A percentile compares a stretch with the other conserved stretches of the same genome.
Evolutionary conservation across 2,797 vertebrate genomes (phyloP).

Genomic region (Sebastes vulpes): DNA sequence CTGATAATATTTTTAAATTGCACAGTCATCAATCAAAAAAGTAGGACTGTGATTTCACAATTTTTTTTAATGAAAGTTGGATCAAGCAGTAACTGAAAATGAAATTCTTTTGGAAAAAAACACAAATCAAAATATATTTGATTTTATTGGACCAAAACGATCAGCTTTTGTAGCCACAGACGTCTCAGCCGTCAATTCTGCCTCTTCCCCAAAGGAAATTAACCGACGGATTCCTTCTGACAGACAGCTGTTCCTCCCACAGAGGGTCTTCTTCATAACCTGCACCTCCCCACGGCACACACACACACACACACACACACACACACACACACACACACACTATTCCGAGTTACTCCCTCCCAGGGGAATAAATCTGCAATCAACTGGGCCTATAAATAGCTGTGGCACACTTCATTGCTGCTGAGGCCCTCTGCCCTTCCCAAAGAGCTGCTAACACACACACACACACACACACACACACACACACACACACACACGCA

Average conservation of each 20-base stretch:
- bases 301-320: constrained; percentile 9
- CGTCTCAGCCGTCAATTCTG: constrained; percentile 59
- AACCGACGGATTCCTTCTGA: constrained; percentile 81
- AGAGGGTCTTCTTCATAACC: constrained; percentile 70
- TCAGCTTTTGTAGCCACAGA: constrained; percentile 20
- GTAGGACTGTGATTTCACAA: background rate
- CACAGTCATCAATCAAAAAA: background rate
- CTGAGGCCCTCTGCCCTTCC: constrained; percentile 58
- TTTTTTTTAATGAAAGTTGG: background rate
- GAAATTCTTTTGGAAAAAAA: background rate
- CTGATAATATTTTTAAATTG: background rate
- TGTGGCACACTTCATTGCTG: constrained; percentile 79
- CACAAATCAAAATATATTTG: background rate
- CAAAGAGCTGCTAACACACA: constrained; percentile 43
- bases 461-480: constrained; percentile 30
- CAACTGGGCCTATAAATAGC: constrained; percentile 87
- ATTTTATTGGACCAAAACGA: constrained; percentile 30
- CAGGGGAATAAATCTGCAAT: constrained; percentile 87
- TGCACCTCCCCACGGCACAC: constrained; percentile 44
- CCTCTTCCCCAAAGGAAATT: constrained; percentile 84
- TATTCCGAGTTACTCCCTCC: constrained; percentile 66
- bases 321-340: constrained; percentile 28
- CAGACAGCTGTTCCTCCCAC: constrained; percentile 86
- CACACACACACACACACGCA: constrained; percentile 31
- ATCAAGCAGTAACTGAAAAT: background rate